These are phyloP conservation scores for Megaleporinus macrocephalus DNA, from an alignment of 2,113 vertebrate species.

Conservation along the genomic window DNA sequence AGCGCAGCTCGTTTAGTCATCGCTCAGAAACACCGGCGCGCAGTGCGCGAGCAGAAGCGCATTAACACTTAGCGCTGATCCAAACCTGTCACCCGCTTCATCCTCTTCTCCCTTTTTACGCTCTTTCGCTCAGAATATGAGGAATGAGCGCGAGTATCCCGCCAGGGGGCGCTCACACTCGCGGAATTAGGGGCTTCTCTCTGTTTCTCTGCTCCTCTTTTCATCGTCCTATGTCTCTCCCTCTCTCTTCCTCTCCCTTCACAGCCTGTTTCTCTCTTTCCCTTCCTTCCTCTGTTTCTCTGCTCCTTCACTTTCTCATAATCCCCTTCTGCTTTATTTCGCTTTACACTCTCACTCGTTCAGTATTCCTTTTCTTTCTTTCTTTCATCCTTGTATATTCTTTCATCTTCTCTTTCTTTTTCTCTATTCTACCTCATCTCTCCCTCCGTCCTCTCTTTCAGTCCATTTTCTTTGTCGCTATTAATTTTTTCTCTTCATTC, in stretches of 20 bases:
- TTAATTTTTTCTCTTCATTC: too few species aligned
- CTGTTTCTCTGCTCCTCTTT: too few species aligned
- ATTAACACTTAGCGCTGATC: background rate
- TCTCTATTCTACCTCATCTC: background rate
- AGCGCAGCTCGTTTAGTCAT: background rate
- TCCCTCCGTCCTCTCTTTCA: background rate
- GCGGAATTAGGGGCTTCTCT: constrained; percentile 3
- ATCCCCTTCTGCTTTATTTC: too few species aligned
- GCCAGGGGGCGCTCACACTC: constrained; percentile 58
- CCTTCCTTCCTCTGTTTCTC: background rate
- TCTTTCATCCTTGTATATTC: too few species aligned
- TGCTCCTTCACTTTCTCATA: background rate
- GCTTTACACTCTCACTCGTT: too few species aligned
- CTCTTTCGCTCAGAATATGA: background rate
- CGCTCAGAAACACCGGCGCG: background rate
- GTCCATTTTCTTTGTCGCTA: background rate
- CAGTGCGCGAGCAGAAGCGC: background rate
- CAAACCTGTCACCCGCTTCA: background rate
- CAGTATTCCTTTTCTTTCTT: too few species aligned
- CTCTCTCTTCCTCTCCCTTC: too few species aligned
- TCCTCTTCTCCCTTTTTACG: background rate
- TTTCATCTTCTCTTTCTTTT: too few species aligned
- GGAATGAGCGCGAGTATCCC: constrained; percentile 4
- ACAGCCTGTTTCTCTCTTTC: background rate
- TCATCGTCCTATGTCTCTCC: background rate